Base-by-base conservation (phyloP, 1,140 invertebrate genomes). In the Drosophila varians region DNA sequence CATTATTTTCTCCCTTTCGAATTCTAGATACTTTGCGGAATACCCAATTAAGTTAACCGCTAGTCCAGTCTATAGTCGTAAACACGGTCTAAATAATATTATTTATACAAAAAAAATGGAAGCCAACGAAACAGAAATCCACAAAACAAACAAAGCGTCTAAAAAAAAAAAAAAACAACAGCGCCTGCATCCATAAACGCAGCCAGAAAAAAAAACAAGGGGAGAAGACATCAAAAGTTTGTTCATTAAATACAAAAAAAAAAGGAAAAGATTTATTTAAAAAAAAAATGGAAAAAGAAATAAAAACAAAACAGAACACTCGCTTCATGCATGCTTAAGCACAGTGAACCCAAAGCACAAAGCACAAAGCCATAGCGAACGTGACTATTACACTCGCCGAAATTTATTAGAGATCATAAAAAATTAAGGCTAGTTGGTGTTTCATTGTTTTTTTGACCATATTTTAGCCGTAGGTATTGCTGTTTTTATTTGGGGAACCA, bases 241-340 rank as follows among this genome's bases (percentile, higher is more conserved):
- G 64, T 78, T 84, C 64, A 84, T 84, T 84, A 74, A 84, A 66
- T 77, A 61, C 21, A 54, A 38, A 52, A 38, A 40, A 11, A 40
- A 42, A 53, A 36, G 28, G 6, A 25, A 45, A 28, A 28, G 26
- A 28, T 28, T 7, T 36, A 14, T 36, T 4, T 38, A 64, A 26
- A 64, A 45, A 18, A 18, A 38, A 38, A 18, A 18, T n/a, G n/a
- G 18, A 3, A 38, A 5, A 16, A 16, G 12, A 16, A 46, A 64
- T 6, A 16, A 42, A 42, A 18, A 19, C 0, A 14, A 52, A 28
- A 66, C 62, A 45, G 36, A 66, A 53, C 64, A 71, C 72, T 80
- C 49, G 61, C 75, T 78, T 83, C 74, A 83, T 78, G 78, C 79
- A 75, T 84, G 78, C 79, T 83, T 78, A 62, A 78, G 60, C 64